Conservation (phyloP, 2,113 vertebrate genomes). For the Suncus etruscus region DNA sequence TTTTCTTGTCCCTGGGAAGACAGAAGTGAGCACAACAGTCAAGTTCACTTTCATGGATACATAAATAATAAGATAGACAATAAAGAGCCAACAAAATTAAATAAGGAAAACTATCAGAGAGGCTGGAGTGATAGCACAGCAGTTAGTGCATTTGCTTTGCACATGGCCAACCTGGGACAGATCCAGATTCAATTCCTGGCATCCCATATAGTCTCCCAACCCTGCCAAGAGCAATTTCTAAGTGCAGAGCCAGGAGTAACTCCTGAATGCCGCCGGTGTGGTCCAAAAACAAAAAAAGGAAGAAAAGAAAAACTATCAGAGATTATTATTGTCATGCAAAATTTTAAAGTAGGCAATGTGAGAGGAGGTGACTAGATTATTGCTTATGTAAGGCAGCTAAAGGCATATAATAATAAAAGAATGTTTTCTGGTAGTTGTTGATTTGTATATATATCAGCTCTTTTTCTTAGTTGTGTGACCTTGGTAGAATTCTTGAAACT, state of each 20-base stretch:
- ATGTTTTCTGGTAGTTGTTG: not conserved
- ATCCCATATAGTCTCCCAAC: too few relatives aligned
- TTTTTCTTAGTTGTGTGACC: not conserved
- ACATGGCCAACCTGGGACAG: too few relatives aligned
- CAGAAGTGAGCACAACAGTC: conserved; percentile 16
- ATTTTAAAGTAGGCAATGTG: not conserved
- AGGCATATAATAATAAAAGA: not conserved
- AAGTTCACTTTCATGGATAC: not conserved
- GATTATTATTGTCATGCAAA: not conserved
- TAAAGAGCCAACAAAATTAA: conserved; percentile 24
- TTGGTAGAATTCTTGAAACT: not conserved
- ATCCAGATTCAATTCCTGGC: too few relatives aligned
- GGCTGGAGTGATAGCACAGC: too few relatives aligned
- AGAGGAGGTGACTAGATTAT: not conserved
- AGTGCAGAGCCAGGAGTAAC: too few relatives aligned
- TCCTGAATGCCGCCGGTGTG: too few relatives aligned
- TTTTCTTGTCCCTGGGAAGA: not conserved
- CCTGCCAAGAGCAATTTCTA: too few relatives aligned
- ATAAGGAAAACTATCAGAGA: not conserved
- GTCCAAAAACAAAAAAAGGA: too few relatives aligned
- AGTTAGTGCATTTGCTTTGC: too few relatives aligned
- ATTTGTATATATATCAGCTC: not conserved
- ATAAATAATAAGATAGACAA: not conserved
- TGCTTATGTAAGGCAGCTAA: not conserved
- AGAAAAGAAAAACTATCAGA: not conserved